Evolutionary conservation across 1,140 invertebrate species (phyloP).

Genomic region (Diprion similis): DNA sequence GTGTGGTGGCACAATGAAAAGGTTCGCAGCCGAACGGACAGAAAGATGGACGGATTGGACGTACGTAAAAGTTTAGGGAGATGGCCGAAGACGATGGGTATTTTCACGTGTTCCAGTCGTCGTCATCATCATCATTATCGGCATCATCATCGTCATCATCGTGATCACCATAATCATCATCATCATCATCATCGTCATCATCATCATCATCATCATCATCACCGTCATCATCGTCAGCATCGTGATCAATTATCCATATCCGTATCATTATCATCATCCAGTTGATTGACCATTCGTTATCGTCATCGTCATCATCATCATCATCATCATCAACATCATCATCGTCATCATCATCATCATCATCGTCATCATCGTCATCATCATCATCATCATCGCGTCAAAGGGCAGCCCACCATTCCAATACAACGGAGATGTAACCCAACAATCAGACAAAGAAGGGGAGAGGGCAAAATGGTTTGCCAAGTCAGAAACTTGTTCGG

Average conservation of each 20-base stretch:
- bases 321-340: conserved; percentile 18
- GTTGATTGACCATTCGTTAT: conserved; percentile 4
- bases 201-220: conserved; percentile 11
- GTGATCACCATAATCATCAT: conserved; percentile 27
- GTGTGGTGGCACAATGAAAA: not conserved
- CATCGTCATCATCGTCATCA: conserved; percentile 18
- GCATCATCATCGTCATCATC: conserved; percentile 33
- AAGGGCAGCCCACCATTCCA: conserved; percentile 49
- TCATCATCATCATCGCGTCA: conserved; percentile 27
- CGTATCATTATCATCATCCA: too few species aligned
- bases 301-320: not conserved
- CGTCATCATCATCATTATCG: conserved; percentile 26
- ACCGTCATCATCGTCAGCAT: not conserved
- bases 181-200: conserved; percentile 30
- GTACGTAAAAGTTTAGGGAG: conserved; percentile 32
- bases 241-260: too few species aligned
- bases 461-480: conserved; percentile 78
- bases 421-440: conserved; percentile 70
- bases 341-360: conserved; percentile 12
- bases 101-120: conserved; percentile 16
- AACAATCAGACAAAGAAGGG: conserved; percentile 80
- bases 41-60: conserved; percentile 44
- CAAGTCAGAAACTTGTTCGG: conserved; percentile 74
- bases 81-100: conserved; percentile 35
- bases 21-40: conserved; percentile 31